phyloP scores from a whole-genome alignment of 2,888 invertebrate species.

The Thymelicus acteon region DNA sequence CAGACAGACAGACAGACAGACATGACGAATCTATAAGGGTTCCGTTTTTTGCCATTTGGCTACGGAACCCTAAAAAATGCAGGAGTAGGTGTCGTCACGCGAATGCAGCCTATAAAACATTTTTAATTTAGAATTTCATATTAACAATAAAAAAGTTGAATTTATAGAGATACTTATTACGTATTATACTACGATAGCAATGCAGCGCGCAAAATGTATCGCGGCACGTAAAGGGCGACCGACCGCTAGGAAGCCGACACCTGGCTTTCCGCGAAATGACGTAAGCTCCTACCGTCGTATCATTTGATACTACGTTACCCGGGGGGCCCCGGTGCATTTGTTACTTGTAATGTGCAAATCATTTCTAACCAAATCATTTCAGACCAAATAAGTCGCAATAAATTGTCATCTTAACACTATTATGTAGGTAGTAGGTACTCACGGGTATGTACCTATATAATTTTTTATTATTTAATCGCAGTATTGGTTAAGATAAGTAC shows the following conservation, averaged over 20 bases:
- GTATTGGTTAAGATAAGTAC: too few relatives aligned
- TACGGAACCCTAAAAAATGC: too few relatives aligned
- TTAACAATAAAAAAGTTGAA: background rate
- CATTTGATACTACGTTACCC: conserved; percentile 48
- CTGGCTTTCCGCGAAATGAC: conserved; percentile 60
- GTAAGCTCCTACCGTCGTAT: conserved; percentile 51
- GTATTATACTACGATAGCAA: background rate
- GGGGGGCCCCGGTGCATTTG: conserved; percentile 30
- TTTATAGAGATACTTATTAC: background rate
- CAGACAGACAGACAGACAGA: too few relatives aligned
- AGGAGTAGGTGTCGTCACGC: background rate
- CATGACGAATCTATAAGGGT: too few relatives aligned
- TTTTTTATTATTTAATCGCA: too few relatives aligned
- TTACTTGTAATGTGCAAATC: conserved; percentile 3
- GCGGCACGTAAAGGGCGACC: conserved; percentile 27
- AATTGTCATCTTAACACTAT: too few relatives aligned
- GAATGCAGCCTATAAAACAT: background rate
- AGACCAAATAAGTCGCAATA: background rate
- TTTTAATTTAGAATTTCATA: too few relatives aligned
- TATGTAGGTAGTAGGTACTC: too few relatives aligned
- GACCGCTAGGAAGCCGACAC: conserved; percentile 56
- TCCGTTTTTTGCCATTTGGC: too few relatives aligned
- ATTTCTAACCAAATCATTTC: background rate
- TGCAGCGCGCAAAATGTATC: conserved; percentile 6
- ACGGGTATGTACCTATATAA: too few relatives aligned